Evolutionary conservation across 2,888 invertebrate species (phyloP).

Genomic region (Odontocolon sp.): DNA sequence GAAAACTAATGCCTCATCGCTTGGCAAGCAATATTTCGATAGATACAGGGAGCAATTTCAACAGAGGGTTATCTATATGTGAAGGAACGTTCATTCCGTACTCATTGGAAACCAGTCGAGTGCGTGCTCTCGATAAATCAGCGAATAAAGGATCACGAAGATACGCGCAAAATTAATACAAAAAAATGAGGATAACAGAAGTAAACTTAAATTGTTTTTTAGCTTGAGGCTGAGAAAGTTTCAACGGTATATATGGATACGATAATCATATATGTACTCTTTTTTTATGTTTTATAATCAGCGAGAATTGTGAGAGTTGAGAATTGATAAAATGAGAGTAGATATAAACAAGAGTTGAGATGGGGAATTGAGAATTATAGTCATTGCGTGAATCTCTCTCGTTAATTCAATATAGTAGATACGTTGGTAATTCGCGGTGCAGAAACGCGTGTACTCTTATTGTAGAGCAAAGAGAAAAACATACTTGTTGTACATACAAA

Average conservation of each 20-base stretch:
- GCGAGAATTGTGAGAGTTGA: too few relatives aligned
- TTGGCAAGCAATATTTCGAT: too few relatives aligned
- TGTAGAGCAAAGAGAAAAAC: conserved; percentile 45
- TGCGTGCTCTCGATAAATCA: conserved; percentile 11
- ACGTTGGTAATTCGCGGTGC: conserved; percentile 23
- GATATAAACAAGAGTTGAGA: conserved; percentile 21
- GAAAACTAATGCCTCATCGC: too few relatives aligned
- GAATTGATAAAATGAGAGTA: conserved; percentile 19
- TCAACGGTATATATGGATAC: too few relatives aligned
- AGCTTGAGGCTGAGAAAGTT: too few relatives aligned
- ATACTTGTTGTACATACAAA: conserved; percentile 34
- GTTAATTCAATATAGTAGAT: conserved; percentile 52
- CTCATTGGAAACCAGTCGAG: background rate
- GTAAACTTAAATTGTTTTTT: too few relatives aligned
- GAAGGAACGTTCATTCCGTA: background rate
- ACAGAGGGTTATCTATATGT: background rate
- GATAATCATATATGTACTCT: too few relatives aligned
- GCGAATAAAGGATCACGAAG: background rate
- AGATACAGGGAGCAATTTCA: too few relatives aligned
- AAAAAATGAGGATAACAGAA: background rate
- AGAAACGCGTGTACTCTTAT: conserved; percentile 53
- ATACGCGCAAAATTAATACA: background rate
- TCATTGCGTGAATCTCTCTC: conserved; percentile 47
- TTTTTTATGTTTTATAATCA: too few relatives aligned
- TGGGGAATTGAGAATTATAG: conserved; percentile 51